phyloP scores from a whole-genome alignment of 2,797 vertebrate genomes.

The Neosilurus mollespiculum region DNA sequence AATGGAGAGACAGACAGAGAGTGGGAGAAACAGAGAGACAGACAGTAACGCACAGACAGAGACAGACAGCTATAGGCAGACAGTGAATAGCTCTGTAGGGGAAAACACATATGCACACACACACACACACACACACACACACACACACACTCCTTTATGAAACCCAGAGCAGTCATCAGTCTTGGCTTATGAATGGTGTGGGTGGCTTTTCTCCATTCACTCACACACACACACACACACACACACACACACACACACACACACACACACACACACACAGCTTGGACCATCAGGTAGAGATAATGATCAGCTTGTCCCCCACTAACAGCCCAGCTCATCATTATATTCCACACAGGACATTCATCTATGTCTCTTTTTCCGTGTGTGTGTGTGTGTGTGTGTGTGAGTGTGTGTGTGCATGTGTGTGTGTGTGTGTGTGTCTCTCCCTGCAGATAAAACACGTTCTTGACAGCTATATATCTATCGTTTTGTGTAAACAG shows the following conservation, averaged over 20 bases:
- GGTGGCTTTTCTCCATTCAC: not conserved
- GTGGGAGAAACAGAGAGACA: not conserved
- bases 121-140: conserved; percentile 5
- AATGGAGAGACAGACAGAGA: not conserved
- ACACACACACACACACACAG: not conserved
- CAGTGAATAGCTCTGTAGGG: not conserved
- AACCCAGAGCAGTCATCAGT: conserved; percentile 5
- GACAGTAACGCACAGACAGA: not conserved
- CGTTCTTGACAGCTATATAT: not conserved
- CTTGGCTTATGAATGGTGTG: conserved; percentile 1
- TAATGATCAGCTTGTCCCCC: conserved; percentile 47
- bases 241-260: conserved; percentile 24
- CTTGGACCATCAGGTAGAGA: conserved; percentile 47
- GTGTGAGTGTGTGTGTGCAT: conserved; percentile 12
- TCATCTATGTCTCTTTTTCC: not conserved
- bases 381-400: conserved; percentile 9
- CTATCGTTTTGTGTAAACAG: conserved; percentile 10
- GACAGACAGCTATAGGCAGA: not conserved
- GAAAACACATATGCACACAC: not conserved
- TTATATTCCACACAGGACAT: conserved; percentile 21
- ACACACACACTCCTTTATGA: not conserved
- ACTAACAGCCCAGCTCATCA: not conserved
- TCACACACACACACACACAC: conserved; percentile 29
- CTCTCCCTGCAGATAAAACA: not conserved
- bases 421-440: conserved; percentile 3